Conservation (phyloP, 2,113 vertebrate genomes). For the Lepidothrix coronata region DNA sequence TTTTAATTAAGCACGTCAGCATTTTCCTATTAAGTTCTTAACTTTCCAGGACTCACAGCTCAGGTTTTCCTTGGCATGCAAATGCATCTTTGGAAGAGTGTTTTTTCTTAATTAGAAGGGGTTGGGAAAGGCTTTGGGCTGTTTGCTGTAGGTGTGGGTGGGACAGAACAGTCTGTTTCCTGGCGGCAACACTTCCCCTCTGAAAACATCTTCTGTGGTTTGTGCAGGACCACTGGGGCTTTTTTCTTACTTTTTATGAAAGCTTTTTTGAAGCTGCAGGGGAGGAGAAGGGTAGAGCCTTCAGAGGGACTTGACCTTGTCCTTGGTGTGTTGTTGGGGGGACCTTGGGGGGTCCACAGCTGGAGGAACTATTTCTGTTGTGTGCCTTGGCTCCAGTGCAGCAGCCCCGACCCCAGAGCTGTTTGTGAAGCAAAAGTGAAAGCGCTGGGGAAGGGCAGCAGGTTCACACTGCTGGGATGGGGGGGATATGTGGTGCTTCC, state of each 20-base stretch:
- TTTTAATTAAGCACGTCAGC: background rate
- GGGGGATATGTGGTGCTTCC: background rate
- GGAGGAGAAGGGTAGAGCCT: background rate
- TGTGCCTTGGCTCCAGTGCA: accelerated
- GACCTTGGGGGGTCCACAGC: background rate
- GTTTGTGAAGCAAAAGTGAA: background rate
- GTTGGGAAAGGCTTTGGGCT: slow-evolving; percentile 35
- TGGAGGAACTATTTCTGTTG: background rate
- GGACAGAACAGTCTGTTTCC: slow-evolving; percentile 23
- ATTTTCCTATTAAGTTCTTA: slow-evolving; percentile 38
- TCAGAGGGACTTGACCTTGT: background rate
- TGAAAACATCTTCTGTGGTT: slow-evolving; percentile 1
- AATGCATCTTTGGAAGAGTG: background rate
- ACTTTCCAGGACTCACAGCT: slow-evolving; percentile 52
- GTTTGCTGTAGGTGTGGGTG: slow-evolving; percentile 39
- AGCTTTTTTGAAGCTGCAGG: background rate
- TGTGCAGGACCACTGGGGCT: background rate
- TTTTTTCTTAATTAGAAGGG: slow-evolving; percentile 41
- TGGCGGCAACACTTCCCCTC: background rate
- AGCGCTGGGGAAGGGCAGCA: background rate
- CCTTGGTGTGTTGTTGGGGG: background rate
- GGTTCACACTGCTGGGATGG: accelerated
- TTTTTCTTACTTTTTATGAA: background rate
- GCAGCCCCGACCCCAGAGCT: background rate
- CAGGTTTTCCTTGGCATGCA: slow-evolving; percentile 59